These are phyloP conservation scores for Lucilia cuprina DNA, from an alignment of 1,140 invertebrate genomes.

Conservation along the genomic window DNA sequence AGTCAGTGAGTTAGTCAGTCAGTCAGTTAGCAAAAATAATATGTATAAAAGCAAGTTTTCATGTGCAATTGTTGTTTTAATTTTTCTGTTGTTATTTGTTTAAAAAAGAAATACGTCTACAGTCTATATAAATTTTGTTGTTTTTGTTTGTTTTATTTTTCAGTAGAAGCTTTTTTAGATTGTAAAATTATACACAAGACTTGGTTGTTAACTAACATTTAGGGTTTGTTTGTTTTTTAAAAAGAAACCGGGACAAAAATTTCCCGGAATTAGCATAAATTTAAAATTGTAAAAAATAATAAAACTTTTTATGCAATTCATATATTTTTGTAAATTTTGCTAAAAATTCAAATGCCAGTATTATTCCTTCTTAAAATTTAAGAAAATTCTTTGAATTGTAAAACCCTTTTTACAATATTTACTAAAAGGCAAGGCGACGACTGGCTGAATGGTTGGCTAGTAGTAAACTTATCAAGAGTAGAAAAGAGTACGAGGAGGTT, in stretches of 20 bases:
- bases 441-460: background rate
- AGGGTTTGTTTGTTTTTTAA: background rate
- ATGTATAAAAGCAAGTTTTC: background rate
- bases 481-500: background rate
- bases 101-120: conserved; percentile 3
- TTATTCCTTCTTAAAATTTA: no score
- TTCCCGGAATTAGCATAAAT: no score
- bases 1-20: no score
- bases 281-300: no score
- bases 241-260: no score
- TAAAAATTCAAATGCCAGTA: no score
- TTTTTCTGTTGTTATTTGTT: background rate
- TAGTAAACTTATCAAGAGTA: background rate
- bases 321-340: no score
- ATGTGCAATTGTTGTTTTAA: background rate
- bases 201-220: background rate
- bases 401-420: no score
- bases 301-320: no score
- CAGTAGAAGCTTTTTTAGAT: conserved; percentile 2
- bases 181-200: conserved; percentile 8
- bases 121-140: background rate
- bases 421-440: background rate
- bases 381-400: no score
- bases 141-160: background rate
- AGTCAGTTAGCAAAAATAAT: no score